A percentile compares a stretch with the other conserved stretches of the same genome.
Evolutionary conservation across 2,113 vertebrate genomes (phyloP).

Genomic region (Pardalotus punctatus): DNA sequence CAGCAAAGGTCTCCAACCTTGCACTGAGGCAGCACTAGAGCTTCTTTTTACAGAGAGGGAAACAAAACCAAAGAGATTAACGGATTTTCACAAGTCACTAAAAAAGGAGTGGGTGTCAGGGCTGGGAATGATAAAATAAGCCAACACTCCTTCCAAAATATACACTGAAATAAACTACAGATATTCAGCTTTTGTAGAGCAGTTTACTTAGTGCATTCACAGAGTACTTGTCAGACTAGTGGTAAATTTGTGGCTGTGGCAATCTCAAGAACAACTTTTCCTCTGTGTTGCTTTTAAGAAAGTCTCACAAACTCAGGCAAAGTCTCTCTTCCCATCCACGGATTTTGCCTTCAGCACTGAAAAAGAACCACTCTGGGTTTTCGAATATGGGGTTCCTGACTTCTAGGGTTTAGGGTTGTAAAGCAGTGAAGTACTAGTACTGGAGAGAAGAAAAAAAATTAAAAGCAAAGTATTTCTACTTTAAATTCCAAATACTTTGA

Average conservation of each 20-base stretch:
- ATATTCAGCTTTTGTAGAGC: not conserved
- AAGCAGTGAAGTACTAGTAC: not conserved
- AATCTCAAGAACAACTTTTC: not conserved
- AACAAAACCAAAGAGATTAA: not conserved
- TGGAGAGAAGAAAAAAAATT: not conserved
- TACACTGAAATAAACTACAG: not conserved
- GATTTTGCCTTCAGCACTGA: not conserved
- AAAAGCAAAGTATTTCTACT: not conserved
- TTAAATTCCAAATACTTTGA: not conserved
- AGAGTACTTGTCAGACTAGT: not conserved
- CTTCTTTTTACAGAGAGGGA: not conserved
- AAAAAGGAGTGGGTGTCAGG: not conserved
- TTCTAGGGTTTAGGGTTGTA: not conserved
- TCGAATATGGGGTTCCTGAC: not conserved
- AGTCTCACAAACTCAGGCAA: not conserved
- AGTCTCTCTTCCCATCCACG: not conserved
- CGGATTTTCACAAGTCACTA: not conserved
- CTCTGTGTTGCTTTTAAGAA: not conserved
- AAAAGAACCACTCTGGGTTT: not conserved
- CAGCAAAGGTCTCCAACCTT: not conserved
- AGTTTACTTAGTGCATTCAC: not conserved
- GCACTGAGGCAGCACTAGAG: not conserved
- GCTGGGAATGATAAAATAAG: not conserved
- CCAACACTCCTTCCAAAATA: not conserved
- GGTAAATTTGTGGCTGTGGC: not conserved